phyloP scores from a whole-genome alignment of 2,797 vertebrate species.

The Siniperca scherzeri region DNA sequence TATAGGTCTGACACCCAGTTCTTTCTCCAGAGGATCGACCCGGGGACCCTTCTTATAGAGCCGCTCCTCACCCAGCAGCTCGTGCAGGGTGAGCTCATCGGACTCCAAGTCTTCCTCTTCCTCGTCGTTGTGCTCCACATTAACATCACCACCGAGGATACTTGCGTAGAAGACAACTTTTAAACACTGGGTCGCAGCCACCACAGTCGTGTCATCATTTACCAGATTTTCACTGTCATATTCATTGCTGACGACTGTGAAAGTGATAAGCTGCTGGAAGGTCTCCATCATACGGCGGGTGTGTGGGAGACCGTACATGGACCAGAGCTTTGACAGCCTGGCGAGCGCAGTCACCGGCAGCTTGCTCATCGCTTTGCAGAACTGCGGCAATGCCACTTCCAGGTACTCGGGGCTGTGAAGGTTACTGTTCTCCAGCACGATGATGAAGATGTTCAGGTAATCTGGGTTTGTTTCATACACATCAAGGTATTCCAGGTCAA shows the following conservation, averaged over 20 bases:
- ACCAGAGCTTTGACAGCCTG: conserved; percentile 93
- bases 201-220: conserved; percentile 96
- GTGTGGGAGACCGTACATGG: conserved; percentile 89
- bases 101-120: conserved; percentile 94
- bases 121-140: conserved; percentile 94
- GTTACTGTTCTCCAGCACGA: conserved; percentile 98
- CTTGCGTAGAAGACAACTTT: conserved; percentile 99
- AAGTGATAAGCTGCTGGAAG: conserved; percentile 99
- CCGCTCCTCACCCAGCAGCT: conserved; percentile 95
- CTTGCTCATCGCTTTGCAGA: conserved; percentile 99
- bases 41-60: conserved; percentile 95
- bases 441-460: conserved; percentile 97
- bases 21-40: conserved; percentile 94
- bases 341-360: conserved; percentile 93
- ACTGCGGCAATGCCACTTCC: conserved; percentile 94
- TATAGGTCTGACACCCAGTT: conserved; percentile 92
- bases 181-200: conserved; percentile 96
- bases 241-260: conserved; percentile 97
- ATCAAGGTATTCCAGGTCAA: conserved; percentile 97
- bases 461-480: conserved; percentile 95
- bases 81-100: conserved; percentile 95
- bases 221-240: conserved; percentile 94
- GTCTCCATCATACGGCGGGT: conserved; percentile 97
- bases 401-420: conserved; percentile 99
- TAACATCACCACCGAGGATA: conserved; percentile 93